These are phyloP conservation scores for Coenonympha arcania DNA, from an alignment of 2,888 invertebrate genomes.

Conservation along the genomic window DNA sequence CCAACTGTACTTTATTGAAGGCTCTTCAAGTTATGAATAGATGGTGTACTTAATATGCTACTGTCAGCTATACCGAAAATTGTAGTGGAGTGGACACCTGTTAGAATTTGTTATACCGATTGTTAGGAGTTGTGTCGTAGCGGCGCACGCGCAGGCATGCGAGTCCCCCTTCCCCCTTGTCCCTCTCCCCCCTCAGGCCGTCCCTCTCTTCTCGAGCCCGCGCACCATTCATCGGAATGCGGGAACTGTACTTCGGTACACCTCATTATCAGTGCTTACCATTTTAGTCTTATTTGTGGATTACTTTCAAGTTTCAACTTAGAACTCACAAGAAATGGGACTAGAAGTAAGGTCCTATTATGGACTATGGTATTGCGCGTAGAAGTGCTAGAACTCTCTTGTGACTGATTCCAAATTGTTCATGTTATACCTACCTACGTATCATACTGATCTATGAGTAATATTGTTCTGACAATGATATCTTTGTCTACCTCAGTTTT, in stretches of 20 bases:
- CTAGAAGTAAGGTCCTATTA: too few species aligned
- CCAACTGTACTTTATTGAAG: constrained; percentile 10
- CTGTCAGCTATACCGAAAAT: constrained; percentile 42
- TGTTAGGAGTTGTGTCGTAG: constrained; percentile 45
- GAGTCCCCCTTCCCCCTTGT: constrained; percentile 34
- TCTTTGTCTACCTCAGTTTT: too few species aligned
- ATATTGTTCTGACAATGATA: too few species aligned
- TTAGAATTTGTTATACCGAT: constrained; percentile 54
- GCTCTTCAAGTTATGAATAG: constrained; percentile 19
- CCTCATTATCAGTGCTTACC: constrained; percentile 54
- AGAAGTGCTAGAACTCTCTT: too few species aligned
- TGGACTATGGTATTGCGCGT: too few species aligned
- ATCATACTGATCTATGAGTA: too few species aligned
- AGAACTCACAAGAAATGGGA: constrained; percentile 9
- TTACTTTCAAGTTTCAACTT: constrained; percentile 19
- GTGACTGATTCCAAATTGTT: background rate
- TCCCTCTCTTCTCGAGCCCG: constrained; percentile 32
- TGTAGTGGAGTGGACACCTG: constrained; percentile 54
- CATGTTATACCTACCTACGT: too few species aligned
- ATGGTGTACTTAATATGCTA: constrained; percentile 31
- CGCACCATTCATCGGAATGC: constrained; percentile 64
- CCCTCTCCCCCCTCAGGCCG: constrained; percentile 19
- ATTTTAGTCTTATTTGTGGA: constrained; percentile 45
- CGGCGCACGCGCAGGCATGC: constrained; percentile 64
- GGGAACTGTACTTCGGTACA: constrained; percentile 54